These are phyloP conservation scores for Oryzaephilus surinamensis DNA, from an alignment of 1,140 invertebrate genomes.

Conservation along the genomic window DNA sequence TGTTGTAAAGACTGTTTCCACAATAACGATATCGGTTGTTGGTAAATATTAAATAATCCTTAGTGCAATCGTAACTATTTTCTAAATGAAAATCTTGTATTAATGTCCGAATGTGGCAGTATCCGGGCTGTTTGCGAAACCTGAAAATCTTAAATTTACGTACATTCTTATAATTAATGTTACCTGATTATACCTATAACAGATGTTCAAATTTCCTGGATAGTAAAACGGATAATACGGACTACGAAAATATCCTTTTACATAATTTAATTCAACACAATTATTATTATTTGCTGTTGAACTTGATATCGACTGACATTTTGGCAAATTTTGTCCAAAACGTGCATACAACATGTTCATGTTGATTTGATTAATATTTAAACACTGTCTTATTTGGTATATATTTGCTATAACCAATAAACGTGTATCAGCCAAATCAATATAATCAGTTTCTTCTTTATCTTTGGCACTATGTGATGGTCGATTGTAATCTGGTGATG, in stretches of 20 bases:
- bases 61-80: slow-evolving; percentile 18
- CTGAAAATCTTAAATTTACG: slow-evolving; percentile 10
- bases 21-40: no score
- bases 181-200: slow-evolving; percentile 25
- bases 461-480: slow-evolving; percentile 12
- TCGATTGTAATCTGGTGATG: slow-evolving; percentile 12
- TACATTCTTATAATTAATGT: neutral
- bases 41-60: slow-evolving; percentile 21
- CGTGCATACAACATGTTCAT: no score
- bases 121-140: slow-evolving; percentile 19
- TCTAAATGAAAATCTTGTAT: slow-evolving; percentile 22
- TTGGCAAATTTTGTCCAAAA: no score
- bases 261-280: slow-evolving; percentile 19
- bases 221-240: slow-evolving; percentile 30
- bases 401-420: no score
- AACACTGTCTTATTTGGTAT: slow-evolving; percentile 15
- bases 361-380: slow-evolving; percentile 6
- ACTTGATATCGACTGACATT: slow-evolving; percentile 11
- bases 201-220: slow-evolving; percentile 22
- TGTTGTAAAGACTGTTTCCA: slow-evolving; percentile 10
- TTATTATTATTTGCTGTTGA: slow-evolving; percentile 9
- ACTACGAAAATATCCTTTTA: slow-evolving; percentile 27
- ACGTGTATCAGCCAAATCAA: no score
- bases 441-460: slow-evolving; percentile 22
- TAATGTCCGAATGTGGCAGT: slow-evolving; percentile 15